Percentiles rank a stretch among this genome's conserved stretches.
These are phyloP conservation scores for Falco columbarius DNA, from an alignment of 2,797 vertebrate species.

Conservation along the genomic window DNA sequence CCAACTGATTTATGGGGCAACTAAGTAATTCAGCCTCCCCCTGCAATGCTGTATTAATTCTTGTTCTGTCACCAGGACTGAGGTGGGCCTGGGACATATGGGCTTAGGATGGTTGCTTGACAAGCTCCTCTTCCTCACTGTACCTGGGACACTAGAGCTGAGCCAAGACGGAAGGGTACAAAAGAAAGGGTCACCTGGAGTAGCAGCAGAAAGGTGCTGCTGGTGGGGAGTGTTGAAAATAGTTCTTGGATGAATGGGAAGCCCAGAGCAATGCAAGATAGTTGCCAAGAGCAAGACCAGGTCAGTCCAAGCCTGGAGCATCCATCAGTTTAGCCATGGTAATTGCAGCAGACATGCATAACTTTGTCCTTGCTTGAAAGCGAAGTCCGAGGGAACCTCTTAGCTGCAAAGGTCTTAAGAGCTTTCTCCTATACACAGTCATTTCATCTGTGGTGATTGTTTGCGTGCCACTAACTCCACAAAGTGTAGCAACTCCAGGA, in stretches of 20 bases:
- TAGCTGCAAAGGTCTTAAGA: neutral
- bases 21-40: neutral
- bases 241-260: neutral
- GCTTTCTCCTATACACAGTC: neutral
- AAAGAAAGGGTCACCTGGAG: neutral
- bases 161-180: neutral
- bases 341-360: neutral
- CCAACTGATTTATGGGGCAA: neutral
- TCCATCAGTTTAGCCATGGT: neutral
- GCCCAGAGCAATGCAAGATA: neutral
- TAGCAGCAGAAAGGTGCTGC: neutral
- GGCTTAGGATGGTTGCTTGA: neutral
- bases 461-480: neutral
- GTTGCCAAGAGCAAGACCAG: neutral
- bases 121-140: neutral
- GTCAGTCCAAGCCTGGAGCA: neutral
- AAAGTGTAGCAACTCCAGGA: neutral
- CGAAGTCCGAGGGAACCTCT: neutral
- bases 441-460: neutral
- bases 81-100: neutral
- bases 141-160: neutral
- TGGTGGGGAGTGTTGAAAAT: neutral
- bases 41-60: neutral
- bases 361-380: neutral
- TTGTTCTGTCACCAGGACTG: neutral